phyloP scores from a whole-genome alignment of 2,113 vertebrate species.

The Nipponia nippon region DNA sequence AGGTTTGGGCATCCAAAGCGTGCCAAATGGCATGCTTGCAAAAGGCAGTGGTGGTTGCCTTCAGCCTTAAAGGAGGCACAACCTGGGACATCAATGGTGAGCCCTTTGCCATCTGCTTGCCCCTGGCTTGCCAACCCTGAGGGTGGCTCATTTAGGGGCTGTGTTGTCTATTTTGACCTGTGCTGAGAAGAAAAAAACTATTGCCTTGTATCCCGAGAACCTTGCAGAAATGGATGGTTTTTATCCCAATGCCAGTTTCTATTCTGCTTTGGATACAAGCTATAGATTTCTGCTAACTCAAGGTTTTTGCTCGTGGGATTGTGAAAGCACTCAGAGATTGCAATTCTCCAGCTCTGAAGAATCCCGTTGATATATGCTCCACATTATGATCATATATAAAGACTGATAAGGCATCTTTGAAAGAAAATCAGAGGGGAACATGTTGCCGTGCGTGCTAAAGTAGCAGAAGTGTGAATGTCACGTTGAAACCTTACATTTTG shows the following conservation, averaged over 20 bases:
- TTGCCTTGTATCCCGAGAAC: not conserved
- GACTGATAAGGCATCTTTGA: constrained; percentile 58
- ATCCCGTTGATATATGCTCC: constrained; percentile 36
- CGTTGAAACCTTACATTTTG: constrained; percentile 21
- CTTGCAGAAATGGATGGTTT: not conserved
- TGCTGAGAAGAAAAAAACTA: not conserved
- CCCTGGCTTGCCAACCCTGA: not conserved
- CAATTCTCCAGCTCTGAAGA: constrained; percentile 31
- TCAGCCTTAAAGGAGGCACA: not conserved
- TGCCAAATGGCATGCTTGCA: not conserved
- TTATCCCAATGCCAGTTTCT: not conserved
- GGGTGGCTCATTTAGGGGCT: not conserved
- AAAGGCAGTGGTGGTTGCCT: not conserved
- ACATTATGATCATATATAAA: constrained; percentile 57
- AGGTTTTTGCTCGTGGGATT: not conserved
- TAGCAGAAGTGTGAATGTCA: constrained; percentile 44
- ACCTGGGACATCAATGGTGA: not conserved
- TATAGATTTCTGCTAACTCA: not conserved
- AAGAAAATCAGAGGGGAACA: constrained; percentile 46
- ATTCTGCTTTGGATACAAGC: not conserved
- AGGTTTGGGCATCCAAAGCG: not conserved
- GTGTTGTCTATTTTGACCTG: not conserved
- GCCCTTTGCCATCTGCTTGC: not conserved
- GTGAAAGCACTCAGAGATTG: not conserved
- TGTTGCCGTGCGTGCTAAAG: not conserved